Percentiles rank a stretch among this genome's conserved stretches.
These are phyloP conservation scores for Ochotona curzoniae DNA, from an alignment of 2,113 vertebrate species.

Conservation along the genomic window DNA sequence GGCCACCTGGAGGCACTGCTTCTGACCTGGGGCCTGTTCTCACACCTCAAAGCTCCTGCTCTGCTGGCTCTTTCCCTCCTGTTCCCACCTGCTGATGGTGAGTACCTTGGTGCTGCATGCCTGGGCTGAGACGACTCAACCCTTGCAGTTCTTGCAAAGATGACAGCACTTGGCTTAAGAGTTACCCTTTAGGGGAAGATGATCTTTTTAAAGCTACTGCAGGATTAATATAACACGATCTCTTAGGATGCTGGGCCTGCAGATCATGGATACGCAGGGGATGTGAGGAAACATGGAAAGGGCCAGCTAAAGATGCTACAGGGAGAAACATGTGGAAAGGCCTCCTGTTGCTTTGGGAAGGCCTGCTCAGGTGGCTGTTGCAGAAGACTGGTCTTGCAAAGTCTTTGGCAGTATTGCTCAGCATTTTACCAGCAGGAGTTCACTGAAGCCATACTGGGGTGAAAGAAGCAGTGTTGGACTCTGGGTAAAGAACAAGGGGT, in stretches of 20 bases:
- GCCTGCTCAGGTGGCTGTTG: neutral
- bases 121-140: neutral
- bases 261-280: neutral
- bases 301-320: neutral
- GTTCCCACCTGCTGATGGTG: neutral
- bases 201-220: neutral
- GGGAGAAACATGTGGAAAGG: neutral
- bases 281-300: neutral
- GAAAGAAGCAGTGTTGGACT: neutral
- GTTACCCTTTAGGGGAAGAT: neutral
- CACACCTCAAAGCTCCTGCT: neutral
- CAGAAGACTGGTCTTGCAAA: neutral
- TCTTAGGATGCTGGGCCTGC: neutral
- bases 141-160: neutral
- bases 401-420: too few relatives aligned
- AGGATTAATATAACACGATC: too few relatives aligned
- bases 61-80: neutral
- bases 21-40: neutral
- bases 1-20: neutral
- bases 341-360: neutral
- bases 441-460: neutral
- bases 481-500: neutral
- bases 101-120: too few relatives aligned
- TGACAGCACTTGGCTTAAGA: neutral
- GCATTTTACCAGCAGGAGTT: neutral